These are phyloP conservation scores for Lophius americanus DNA, from an alignment of 2,797 vertebrate species.

Conservation along the genomic window DNA sequence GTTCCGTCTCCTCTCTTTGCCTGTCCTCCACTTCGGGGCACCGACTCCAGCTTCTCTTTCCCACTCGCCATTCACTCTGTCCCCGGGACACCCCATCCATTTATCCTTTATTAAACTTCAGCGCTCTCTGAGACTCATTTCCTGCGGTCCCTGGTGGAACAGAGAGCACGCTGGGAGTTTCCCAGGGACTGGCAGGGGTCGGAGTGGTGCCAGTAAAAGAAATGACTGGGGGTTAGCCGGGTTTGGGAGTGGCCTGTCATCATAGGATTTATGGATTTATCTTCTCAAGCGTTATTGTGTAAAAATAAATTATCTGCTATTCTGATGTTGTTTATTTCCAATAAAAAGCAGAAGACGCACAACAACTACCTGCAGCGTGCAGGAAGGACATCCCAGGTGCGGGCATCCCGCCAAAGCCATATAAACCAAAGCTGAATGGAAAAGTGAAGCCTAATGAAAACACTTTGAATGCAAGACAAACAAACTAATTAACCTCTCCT, in stretches of 20 bases:
- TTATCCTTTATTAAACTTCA: constrained; percentile 88
- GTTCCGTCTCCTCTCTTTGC: constrained; percentile 50
- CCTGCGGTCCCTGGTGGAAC: constrained; percentile 82
- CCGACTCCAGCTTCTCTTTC: constrained; percentile 45
- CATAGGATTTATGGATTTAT: constrained; percentile 47
- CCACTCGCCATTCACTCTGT: constrained; percentile 69
- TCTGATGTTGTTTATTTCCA: constrained; percentile 7
- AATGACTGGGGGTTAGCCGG: constrained; percentile 47
- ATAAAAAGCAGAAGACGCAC: constrained; percentile 12
- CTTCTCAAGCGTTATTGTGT: constrained; percentile 4
- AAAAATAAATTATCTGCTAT: constrained; percentile 1
- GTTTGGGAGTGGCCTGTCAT: constrained; percentile 38
- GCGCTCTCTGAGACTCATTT: constrained; percentile 83
- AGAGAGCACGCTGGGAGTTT: constrained; percentile 77
- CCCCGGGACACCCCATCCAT: constrained; percentile 85
- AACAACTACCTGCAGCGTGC: background rate
- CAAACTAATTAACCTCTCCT: background rate
- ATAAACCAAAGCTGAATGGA: constrained; percentile 1
- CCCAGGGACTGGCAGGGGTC: constrained; percentile 75
- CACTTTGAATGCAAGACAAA: background rate
- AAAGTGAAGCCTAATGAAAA: constrained; percentile 1
- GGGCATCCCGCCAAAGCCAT: constrained; percentile 2
- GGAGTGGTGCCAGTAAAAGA: constrained; percentile 64
- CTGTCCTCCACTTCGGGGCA: constrained; percentile 62
- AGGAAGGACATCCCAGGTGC: constrained; percentile 10